Conservation (phyloP, 2,113 vertebrate species). For the Amblyopsis rosae region DNA sequence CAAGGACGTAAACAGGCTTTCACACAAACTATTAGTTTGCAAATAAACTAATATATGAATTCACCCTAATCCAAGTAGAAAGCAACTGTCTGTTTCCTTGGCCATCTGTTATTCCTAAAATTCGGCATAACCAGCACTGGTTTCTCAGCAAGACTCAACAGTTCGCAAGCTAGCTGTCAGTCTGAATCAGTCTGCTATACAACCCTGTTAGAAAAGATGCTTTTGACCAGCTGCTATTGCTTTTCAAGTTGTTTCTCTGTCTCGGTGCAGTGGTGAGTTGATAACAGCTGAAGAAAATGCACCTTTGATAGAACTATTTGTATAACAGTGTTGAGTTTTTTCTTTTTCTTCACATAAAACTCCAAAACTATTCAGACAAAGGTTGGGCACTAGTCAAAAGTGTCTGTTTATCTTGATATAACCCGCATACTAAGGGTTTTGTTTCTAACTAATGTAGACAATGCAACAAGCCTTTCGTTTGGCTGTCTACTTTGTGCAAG, state of each 20-base stretch:
- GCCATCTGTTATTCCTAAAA: conserved; percentile 57
- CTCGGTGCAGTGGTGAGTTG: conserved; percentile 46
- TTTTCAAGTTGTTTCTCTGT: conserved; percentile 55
- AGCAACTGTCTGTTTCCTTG: conserved; percentile 34
- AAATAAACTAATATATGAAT: conserved; percentile 22
- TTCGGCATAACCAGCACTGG: conserved; percentile 38
- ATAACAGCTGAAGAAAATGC: conserved; percentile 31
- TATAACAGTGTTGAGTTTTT: no score
- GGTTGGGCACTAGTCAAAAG: no score
- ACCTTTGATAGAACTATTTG: conserved; percentile 13
- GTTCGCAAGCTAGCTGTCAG: conserved; percentile 59
- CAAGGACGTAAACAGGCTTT: conserved; percentile 11
- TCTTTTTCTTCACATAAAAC: no score
- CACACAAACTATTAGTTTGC: conserved; percentile 27
- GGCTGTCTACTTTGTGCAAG: no score
- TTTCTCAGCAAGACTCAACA: conserved; percentile 43
- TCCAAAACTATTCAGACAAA: no score
- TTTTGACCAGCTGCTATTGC: conserved; percentile 50
- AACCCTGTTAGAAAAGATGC: conserved; percentile 64
- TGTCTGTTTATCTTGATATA: no score
- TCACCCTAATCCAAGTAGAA: conserved; percentile 46
- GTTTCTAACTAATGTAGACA: no score
- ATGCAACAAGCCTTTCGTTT: no score
- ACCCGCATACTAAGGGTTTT: no score
- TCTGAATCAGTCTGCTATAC: conserved; percentile 62